These are phyloP conservation scores for Chionoecetes opilio DNA, from an alignment of 1,140 invertebrate genomes.

Conservation along the genomic window DNA sequence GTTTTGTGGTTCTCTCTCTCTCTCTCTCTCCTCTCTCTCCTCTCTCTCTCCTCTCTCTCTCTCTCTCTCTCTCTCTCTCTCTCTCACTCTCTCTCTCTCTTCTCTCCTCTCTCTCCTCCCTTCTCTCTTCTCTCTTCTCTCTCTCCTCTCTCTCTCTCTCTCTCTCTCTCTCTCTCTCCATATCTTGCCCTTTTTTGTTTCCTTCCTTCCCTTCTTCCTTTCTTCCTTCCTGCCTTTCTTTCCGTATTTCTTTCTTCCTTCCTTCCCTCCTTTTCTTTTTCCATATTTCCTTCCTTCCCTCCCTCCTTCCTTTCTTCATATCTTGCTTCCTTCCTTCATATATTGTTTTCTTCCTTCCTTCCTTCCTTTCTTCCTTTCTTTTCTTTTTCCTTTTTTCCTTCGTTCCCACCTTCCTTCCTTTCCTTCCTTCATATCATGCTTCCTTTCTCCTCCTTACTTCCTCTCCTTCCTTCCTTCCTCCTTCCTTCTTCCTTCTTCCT, in stretches of 20 bases:
- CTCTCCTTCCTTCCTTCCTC: not conserved
- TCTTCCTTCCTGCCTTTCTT: not conserved
- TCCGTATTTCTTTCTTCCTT: not conserved
- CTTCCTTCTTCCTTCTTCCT: not conserved
- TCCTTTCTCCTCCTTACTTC: not conserved
- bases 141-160: not conserved
- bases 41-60: not conserved
- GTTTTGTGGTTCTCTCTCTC: not conserved
- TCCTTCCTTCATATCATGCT: not conserved
- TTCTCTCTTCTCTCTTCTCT: not conserved
- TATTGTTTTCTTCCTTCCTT: not conserved
- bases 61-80: not conserved
- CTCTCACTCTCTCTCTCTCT: not conserved
- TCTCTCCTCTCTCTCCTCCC: no score
- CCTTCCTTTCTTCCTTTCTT: not conserved
- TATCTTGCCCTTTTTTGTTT: not conserved
- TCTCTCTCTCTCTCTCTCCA: not conserved
- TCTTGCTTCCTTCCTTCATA: not conserved
- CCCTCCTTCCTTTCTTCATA: not conserved
- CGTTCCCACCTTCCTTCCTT: not conserved
- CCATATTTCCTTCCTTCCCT: not conserved
- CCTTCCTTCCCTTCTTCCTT: not conserved
- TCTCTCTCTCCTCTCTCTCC: not conserved
- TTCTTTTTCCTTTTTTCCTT: not conserved
- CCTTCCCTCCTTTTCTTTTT: not conserved